Percentiles rank a stretch among this genome's conserved stretches.
These are phyloP conservation scores for Perca flavescens DNA, from an alignment of 2,113 vertebrate species.

Conservation along the genomic window DNA sequence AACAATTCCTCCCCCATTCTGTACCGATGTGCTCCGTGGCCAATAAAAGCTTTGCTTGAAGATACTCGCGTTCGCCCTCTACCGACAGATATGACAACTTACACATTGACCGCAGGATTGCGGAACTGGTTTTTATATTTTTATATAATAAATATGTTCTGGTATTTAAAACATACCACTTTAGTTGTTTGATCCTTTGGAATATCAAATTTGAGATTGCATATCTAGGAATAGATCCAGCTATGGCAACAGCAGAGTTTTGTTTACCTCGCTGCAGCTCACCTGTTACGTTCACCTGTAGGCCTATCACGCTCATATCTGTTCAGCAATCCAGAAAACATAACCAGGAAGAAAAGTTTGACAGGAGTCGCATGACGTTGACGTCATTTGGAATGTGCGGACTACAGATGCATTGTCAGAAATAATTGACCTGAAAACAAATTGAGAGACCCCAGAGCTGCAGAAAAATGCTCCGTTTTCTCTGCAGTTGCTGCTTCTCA, in stretches of 20 bases:
- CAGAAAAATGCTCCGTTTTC: conserved; percentile 64
- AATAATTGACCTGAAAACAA: conserved; percentile 71
- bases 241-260: not conserved
- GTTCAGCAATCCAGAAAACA: not conserved
- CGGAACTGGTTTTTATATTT: not conserved
- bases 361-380: conserved; percentile 68
- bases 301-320: not conserved
- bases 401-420: conserved; percentile 49
- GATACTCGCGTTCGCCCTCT: conserved; percentile 17
- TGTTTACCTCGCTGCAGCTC: not conserved
- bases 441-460: conserved; percentile 13
- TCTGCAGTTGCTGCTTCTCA: conserved; percentile 68
- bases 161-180: not conserved
- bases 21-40: too few species aligned
- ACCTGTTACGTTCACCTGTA: conserved; percentile 38
- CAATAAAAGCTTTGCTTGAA: not conserved
- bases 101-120: not conserved
- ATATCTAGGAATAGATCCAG: not conserved
- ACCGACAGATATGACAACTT: not conserved
- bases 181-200: rapidly evolving
- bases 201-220: not conserved
- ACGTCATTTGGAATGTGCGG: conserved; percentile 70
- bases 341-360: conserved; percentile 52
- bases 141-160: rapidly evolving
- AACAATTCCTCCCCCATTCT: too few species aligned